Evolutionary conservation across 2,113 vertebrate species (phyloP), one percentile per base, ranked within the genome.

Genomic region (Podiceps cristatus): DNA sequence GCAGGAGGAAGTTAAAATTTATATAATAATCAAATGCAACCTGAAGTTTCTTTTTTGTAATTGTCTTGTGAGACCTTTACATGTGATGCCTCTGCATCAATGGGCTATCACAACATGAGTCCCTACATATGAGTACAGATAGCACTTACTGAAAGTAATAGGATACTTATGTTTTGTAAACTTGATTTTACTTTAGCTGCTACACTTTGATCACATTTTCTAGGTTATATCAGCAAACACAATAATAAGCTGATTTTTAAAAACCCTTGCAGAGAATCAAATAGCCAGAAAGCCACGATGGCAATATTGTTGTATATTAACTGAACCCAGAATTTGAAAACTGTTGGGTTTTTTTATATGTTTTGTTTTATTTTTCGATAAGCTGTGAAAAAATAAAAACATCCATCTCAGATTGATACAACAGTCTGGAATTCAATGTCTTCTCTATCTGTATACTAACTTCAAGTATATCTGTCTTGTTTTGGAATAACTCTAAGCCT

Each of bases 331-430:
- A 59, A 59, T 69, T 31, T 37, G 23, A 45, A 85, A 60, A 53
- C 2, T 2, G 2, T 19, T 47, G 27, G 2, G 1, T 10, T 37
- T 71, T 49, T 29, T 64, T 66, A 5, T 27, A 28, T 24, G 1
- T 16, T 47, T 64, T 58, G 5, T 14, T 67, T 74, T 73, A 24
- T 52, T 53, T 85, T 47, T 23, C 68, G n/a, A n/a, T 60, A 72
- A 71, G 3, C 17, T 64, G 12, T 44, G 25, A 4, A 67, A 60
- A 89, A 95, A 24, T 56, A 56, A 58, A 86, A 58, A 23, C 4
- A 44, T 81, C 13, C 20, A 10, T 45, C 28, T 31, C 12, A 67
- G 13, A 60, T 6, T 35, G 49, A 73, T 45, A 53, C 1, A 60
- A 37, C 7, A 73, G 11, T 25, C 10, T 45, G 33, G 33, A 94